Evolutionary conservation across 2,888 invertebrate genomes (phyloP).

Genomic region (Phaonia tiefii): DNA sequence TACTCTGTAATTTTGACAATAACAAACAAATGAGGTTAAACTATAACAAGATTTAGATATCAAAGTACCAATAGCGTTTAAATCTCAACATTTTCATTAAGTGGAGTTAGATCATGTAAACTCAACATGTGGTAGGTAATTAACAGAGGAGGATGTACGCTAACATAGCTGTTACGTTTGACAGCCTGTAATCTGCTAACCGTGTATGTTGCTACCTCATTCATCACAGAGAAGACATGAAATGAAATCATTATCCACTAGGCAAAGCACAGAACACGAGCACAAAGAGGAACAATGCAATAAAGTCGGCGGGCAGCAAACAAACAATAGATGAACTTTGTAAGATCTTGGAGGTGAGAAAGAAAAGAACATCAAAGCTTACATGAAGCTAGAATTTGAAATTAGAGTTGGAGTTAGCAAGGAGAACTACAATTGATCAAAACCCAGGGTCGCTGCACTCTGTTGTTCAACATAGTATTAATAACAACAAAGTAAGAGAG

Average conservation of each 20-base stretch:
- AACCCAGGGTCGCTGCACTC: slow-evolving; percentile 61
- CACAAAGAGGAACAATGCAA: slow-evolving; percentile 22
- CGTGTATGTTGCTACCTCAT: too few species aligned
- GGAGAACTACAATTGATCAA: slow-evolving; percentile 15
- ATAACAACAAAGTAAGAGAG: slow-evolving; percentile 8
- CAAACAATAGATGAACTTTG: slow-evolving; percentile 49
- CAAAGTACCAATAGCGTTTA: too few species aligned
- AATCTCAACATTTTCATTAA: too few species aligned
- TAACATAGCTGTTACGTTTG: slow-evolving; percentile 38
- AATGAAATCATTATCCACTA: not conserved
- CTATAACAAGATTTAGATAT: too few species aligned
- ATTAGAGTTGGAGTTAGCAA: not conserved
- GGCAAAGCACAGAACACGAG: slow-evolving; percentile 18
- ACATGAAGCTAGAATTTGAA: slow-evolving; percentile 14
- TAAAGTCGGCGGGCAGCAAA: slow-evolving; percentile 40
- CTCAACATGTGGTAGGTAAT: too few species aligned
- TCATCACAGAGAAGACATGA: not conserved
- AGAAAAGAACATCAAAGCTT: slow-evolving; percentile 39
- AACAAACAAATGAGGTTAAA: too few species aligned
- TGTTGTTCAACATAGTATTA: slow-evolving; percentile 24
- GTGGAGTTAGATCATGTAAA: too few species aligned
- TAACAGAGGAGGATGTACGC: not conserved
- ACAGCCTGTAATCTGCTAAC: slow-evolving; percentile 38
- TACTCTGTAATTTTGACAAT: too few species aligned
- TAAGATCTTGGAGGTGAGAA: not conserved